Base-by-base conservation (phyloP, 2,888 invertebrate species). In the Ernsta delagoae region DNA sequence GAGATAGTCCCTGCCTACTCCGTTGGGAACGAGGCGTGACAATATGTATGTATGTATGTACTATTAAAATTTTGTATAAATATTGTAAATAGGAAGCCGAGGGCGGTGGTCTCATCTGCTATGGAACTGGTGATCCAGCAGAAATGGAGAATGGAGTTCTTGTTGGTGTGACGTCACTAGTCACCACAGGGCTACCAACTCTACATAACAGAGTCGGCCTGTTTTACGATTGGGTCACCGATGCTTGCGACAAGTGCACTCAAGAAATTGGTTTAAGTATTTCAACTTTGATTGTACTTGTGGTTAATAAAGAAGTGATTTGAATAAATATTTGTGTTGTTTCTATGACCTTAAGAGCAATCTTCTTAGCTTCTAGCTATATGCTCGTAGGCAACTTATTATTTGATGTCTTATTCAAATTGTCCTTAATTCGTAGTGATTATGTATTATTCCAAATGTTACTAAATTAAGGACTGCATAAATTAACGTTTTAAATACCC, bases 41-140 rank as follows among this genome's bases (percentile, higher is more conserved):
- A n/a, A n/a, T n/a, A n/a, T n/a, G n/a, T 36, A 36, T 36, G 36
- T 36, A 5, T 36, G 36, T 5, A 36, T 4, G 36, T 6, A 39
- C 39, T 39, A 24, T 24, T 24, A 24, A 24, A 24, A 24, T 24
- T 24, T 24, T 24, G 24, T 24, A 24, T 24, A 24, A 24, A 24
- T 24, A 1, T 24, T 24, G 3, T 43, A 43, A 11, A 2, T 53
- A 90, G 90, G 86, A 85, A 75, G 78, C 80, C 6, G 83, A 84
- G 80, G 89, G 89, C 0, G 84, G 83, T 5, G 86, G 88, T 7
- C 73, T 89, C 0, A 60, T 89, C 4, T 89, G 90, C 69, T 78
- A 78, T n/a, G 81, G 79, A 5, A 89, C 90, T 0, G 83, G 80
- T 0, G 88, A 88, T 54, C 85, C 87, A 0, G 74, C 73, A 0